Conservation (phyloP, 2,888 invertebrate species). For the Clostera curtula region DNA sequence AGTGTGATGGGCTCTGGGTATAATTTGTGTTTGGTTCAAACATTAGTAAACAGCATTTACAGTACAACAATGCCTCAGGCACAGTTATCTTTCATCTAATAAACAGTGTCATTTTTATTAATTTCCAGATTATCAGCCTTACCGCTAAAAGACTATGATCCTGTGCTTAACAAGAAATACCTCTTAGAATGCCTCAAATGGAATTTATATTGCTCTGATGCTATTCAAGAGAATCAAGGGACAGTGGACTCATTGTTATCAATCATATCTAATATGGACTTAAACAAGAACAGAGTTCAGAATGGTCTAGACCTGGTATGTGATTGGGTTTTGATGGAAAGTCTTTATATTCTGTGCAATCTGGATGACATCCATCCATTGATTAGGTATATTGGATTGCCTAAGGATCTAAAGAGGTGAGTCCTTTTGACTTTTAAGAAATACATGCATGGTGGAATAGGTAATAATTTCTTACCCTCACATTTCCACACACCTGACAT, state of each 20-base stretch:
- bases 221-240: constrained; percentile 27
- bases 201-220: constrained; percentile 76
- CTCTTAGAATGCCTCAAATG: constrained; percentile 82
- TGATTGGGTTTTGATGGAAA: constrained; percentile 76
- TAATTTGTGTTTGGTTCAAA: constrained; percentile 1
- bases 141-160: constrained; percentile 75
- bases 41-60: too few species aligned
- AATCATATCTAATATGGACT: constrained; percentile 13
- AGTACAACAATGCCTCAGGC: too few species aligned
- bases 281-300: constrained; percentile 22
- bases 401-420: constrained; percentile 61
- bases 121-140: constrained; percentile 75
- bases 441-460: too few species aligned
- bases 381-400: constrained; percentile 62
- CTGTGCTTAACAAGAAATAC: constrained; percentile 80
- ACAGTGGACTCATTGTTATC: constrained; percentile 18
- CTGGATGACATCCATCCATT: constrained; percentile 76
- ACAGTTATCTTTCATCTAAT: too few species aligned
- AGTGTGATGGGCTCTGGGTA: neutral
- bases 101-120: constrained; percentile 5
- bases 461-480: too few species aligned
- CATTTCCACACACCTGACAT: too few species aligned
- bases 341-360: constrained; percentile 79
- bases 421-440: too few species aligned
- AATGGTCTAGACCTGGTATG: constrained; percentile 21